Evolutionary conservation across 2,888 invertebrate genomes (phyloP), one percentile per base, ranked within the genome.

Genomic region (Hemicrepidius hirtus): DNA sequence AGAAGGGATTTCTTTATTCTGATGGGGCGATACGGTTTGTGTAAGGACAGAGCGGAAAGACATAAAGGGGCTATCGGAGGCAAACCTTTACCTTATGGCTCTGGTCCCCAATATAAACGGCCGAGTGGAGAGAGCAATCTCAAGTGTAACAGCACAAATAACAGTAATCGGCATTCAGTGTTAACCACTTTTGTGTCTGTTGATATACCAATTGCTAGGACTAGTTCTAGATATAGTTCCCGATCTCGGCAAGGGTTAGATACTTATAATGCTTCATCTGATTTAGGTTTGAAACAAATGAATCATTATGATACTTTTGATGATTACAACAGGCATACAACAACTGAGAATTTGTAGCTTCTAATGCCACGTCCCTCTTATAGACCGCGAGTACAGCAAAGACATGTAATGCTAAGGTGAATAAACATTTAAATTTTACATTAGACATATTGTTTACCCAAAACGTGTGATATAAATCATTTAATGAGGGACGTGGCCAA

Each of bases 1-100:
- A 86, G 91, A 68, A 84, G 90, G 46, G 91, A 92, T 81, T 86
- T 90, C 73, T 87, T 88, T 78, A 87, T 88, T 53, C 83, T 90
- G 18, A 86, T 89, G 82, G 87, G 88, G 64, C 84, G 89, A 57
- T 88, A 87, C 66, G 87, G 87, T 1, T 71, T 87, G 60, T 87
- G 87, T 78, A 85, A 86, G 68, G 85, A 85, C 74, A 80, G 86
- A 21, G 87, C 87, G 0, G 86, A 86, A 63, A 78, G 85, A 24
- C 87, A 87, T 77, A 87, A 87, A 76, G 87, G 87, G 3, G 86
- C 87, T 0, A 86, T 86, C 44, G 86, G 86, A 12, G 86, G 86
- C 6, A 86, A 84, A 72, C 85, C 85, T 0, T 74, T 85, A 46
- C 85, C 85, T 0, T 85, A 85, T 68, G 84, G 85, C 16, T 80